Base-by-base conservation (phyloP, 2,888 invertebrate genomes). In the Idaea straminata region DNA sequence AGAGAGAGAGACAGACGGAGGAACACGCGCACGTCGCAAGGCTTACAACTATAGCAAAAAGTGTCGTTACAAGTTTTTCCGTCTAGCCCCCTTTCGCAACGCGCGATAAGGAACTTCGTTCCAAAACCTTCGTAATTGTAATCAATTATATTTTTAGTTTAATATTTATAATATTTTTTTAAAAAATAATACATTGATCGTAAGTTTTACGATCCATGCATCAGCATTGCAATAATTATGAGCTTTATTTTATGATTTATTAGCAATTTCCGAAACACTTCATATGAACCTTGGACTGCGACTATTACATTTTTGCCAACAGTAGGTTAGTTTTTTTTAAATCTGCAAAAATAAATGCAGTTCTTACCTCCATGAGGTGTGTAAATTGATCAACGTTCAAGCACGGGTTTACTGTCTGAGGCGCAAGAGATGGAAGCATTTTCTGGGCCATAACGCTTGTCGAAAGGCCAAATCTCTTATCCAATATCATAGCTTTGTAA, bases 361-460 rank as follows among this genome's bases (percentile, higher is more conserved):
- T 38, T 15, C 10, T 69, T 84, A 91, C 92, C 88, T 92, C 89
- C 83, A 92, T 90, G 5, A 91, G 75, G 65, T 79, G 83, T 61
- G 83, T 79, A 72, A 92, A 91, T 72, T 91, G 91, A 36, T 90
- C 87, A 47, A 85, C 76, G 64, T 84, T 89, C 70, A 92, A 73
- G 13, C 80, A 77, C 1, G 98, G 97, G 89, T 98, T 98, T 67
- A 99, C 96, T 0, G 98, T 97, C 84, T 98, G 98, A 25, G 99
- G 99, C 66, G 98, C 95, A 64, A 99, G 94, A 15, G 97, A 95
- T 6, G 99, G 99, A 95, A 99, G 96, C 79, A 98, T 97, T 83
- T 97, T 96, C 13, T 97, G 98, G 6, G 99, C 99, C 96, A 99
- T 97, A 78, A 98, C 94, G 83, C 96, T 97, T 62, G 98, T 96